Evolutionary conservation across 2,113 vertebrate species (phyloP).

Genomic region (Panurus biarmicus): DNA sequence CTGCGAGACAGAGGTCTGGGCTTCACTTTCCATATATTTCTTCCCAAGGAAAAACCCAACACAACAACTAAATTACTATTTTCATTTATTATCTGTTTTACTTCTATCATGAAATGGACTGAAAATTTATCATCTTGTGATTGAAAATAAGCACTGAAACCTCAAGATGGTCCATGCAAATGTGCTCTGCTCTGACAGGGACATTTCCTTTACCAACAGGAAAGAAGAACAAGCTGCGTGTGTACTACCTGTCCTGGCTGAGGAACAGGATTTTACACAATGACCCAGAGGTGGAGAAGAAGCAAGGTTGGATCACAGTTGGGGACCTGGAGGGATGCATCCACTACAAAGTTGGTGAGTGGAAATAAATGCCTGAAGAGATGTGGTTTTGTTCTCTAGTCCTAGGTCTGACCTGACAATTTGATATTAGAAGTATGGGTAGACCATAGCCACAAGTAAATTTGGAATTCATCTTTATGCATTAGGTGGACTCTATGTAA

Average conservation of each 20-base stretch:
- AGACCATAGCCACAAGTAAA: background rate
- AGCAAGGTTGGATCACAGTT: slow-evolving; percentile 97
- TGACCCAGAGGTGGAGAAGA: slow-evolving; percentile 98
- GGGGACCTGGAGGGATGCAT: slow-evolving; percentile 97
- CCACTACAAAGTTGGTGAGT: slow-evolving; percentile 98
- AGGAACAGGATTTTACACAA: slow-evolving; percentile 98
- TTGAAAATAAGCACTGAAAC: background rate
- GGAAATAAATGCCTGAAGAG: background rate
- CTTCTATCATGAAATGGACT: background rate
- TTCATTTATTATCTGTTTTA: background rate
- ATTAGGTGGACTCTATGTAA: background rate
- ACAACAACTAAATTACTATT: background rate
- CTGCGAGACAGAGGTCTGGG: background rate
- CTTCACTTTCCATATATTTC: background rate
- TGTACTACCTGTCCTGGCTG: slow-evolving; percentile 98
- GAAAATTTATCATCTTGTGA: background rate
- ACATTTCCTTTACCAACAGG: slow-evolving; percentile 43
- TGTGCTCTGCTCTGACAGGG: background rate
- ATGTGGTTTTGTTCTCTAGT: background rate
- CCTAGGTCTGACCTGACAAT: background rate
- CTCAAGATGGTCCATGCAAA: rapidly evolving
- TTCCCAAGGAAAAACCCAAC: background rate
- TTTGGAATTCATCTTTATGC: background rate
- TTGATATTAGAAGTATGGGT: background rate
- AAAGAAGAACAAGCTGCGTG: slow-evolving; percentile 98